Evolutionary conservation across 23 tunicate genomes (phyloP).

Genomic region (Ciona savignyi): DNA sequence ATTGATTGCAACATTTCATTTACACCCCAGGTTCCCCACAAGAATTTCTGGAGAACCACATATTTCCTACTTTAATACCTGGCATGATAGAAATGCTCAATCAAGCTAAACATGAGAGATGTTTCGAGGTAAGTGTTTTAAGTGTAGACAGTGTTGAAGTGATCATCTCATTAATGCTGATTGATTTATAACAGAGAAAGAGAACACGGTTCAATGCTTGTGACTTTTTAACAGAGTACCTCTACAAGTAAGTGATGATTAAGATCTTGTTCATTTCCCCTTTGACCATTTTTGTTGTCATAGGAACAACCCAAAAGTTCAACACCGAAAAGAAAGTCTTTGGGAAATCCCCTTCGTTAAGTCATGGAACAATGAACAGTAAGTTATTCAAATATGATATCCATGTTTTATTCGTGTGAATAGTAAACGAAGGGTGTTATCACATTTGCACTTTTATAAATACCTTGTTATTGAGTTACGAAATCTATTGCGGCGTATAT

Average conservation of each 20-base stretch:
- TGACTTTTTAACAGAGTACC: constrained; percentile 80
- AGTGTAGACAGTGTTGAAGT: too few species aligned
- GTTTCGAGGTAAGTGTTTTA: constrained; percentile 57
- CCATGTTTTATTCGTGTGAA: too few species aligned
- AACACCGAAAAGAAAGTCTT: neutral
- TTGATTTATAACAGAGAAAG: constrained; percentile 43
- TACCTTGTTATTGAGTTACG: too few species aligned
- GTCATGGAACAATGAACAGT: constrained; percentile 11
- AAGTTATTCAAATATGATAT: neutral
- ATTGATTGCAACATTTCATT: too few species aligned
- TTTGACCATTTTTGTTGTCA: neutral
- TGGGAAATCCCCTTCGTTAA: constrained; percentile 51
- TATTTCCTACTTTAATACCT: constrained; percentile 72
- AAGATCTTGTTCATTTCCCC: neutral
- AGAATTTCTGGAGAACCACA: constrained; percentile 64
- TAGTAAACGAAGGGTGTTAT: too few species aligned
- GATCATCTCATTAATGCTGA: neutral
- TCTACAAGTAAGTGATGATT: constrained; percentile 44
- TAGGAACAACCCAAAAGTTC: constrained; percentile 2
- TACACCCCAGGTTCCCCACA: constrained; percentile 35
- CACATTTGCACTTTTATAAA: too few species aligned
- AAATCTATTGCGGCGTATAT: too few species aligned
- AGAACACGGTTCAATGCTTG: constrained; percentile 74
- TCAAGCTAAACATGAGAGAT: constrained; percentile 63
- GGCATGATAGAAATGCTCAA: constrained; percentile 71